phyloP scores from a whole-genome alignment of 2,113 vertebrate species.

The Mastomys natalensis region DNA sequence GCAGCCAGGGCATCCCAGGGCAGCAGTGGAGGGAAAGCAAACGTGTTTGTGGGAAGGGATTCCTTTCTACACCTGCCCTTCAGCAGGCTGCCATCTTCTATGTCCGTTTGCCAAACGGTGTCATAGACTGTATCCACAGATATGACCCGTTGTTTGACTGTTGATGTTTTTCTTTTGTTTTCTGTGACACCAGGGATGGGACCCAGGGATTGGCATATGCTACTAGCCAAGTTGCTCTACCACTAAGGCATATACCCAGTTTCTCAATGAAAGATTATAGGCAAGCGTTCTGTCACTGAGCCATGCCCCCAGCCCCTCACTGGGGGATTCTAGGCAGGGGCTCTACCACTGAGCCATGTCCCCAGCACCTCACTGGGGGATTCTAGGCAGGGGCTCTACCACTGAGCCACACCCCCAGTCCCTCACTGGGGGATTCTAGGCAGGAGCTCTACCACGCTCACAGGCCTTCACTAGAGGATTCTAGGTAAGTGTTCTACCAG shows the following conservation, averaged over 20 bases:
- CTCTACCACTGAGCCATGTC: background rate
- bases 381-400: background rate
- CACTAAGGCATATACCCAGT: background rate
- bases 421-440: background rate
- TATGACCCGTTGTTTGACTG: background rate
- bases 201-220: background rate
- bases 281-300: background rate
- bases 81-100: background rate
- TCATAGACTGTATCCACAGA: background rate
- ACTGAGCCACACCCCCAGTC: background rate
- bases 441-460: background rate
- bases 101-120: background rate
- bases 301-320: background rate
- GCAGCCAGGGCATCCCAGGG: background rate
- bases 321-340: background rate
- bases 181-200: background rate
- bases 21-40: rapidly evolving
- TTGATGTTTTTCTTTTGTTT: background rate
- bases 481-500: background rate
- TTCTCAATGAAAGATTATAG: background rate
- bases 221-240: background rate
- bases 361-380: background rate
- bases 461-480: background rate
- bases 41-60: background rate
- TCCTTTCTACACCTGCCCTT: background rate